Base-by-base conservation (phyloP, 2,888 invertebrate species). In the Pelosia muscerda region DNA sequence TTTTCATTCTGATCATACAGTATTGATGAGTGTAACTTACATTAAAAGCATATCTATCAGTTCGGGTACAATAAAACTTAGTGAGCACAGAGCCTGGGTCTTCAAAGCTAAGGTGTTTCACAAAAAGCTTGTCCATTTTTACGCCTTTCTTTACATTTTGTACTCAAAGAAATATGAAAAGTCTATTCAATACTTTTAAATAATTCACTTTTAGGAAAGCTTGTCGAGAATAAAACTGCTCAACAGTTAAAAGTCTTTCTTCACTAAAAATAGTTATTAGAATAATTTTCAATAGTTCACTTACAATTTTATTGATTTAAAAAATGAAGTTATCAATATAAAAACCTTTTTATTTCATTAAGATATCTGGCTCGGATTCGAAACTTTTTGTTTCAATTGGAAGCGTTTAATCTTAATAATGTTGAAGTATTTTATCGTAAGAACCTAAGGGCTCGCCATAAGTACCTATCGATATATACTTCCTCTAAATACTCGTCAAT, bases 1-100 rank as follows among this genome's bases (percentile, higher is more conserved):
- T 70, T 61, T 31, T 55, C 62, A 31, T 72, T 71, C 61, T 55
- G 60, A 61, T 66, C 25, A n/a, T 49, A 67, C 38, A 2, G 42
- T 59, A 57, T 68, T 69, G 56, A 63, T 66, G 28, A n/a, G 19
- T 19, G n/a, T 23, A 42, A 28, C 13, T 38, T 15, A 38, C 55
- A 42, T 57, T 42, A 11, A 26, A 55, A 42, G 65, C 25, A 26
- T 38, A 55, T 49, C 56, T 63, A 63, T 53, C 22, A n/a, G 49
- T 25, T 31, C 23, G n/a, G 26, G 53, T 62, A 22, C 25, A 26
- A 66, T 66, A 61, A 66, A 49, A 8, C 3, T 3, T 5, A 8
- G 49, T 49, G 49, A 49, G 49, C 9, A n/a, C n/a, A 49, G 49
- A 5, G 19, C 42, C 19, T 38, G 38, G 2, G 15, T 15, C 15